Evolutionary conservation across 2,797 vertebrate genomes (phyloP).

Genomic region (Mastacembelus armatus): DNA sequence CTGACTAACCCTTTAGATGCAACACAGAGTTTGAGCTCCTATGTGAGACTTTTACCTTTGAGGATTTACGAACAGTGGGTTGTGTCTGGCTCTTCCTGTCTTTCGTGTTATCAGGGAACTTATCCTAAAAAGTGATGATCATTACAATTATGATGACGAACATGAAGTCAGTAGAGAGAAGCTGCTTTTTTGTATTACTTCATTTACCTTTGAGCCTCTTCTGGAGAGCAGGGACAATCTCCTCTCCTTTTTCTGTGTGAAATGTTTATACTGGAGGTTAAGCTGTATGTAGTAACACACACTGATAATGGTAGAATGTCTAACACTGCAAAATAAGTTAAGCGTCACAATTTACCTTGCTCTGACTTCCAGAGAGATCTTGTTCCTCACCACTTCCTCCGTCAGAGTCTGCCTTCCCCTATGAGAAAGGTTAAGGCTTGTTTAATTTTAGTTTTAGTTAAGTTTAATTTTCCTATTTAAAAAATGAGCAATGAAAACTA

Average conservation of each 20-base stretch:
- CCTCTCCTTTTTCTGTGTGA: slow-evolving; percentile 72
- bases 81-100: slow-evolving; percentile 31
- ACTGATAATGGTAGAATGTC: background rate
- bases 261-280: background rate
- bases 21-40: no score
- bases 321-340: fast-evolving
- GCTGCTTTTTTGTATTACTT: fast-evolving
- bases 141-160: background rate
- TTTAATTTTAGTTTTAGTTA: background rate
- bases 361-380: slow-evolving; percentile 4
- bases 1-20: no score
- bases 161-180: background rate
- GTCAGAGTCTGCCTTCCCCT: slow-evolving; percentile 50
- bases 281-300: background rate
- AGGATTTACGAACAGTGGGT: slow-evolving; percentile 4
- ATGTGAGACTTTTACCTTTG: slow-evolving; percentile 67
- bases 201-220: slow-evolving; percentile 76
- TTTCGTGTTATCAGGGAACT: slow-evolving; percentile 43
- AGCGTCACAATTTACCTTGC: slow-evolving; percentile 55
- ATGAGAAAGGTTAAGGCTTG: background rate
- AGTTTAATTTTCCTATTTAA: background rate
- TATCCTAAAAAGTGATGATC: slow-evolving; percentile 41
- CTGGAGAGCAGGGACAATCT: slow-evolving; percentile 56
- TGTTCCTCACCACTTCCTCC: slow-evolving; percentile 60
- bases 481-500: background rate